Percentiles rank a stretch among this genome's conserved stretches.
phyloP scores from a whole-genome alignment of 2,888 invertebrate genomes.

The Euclidia mi region DNA sequence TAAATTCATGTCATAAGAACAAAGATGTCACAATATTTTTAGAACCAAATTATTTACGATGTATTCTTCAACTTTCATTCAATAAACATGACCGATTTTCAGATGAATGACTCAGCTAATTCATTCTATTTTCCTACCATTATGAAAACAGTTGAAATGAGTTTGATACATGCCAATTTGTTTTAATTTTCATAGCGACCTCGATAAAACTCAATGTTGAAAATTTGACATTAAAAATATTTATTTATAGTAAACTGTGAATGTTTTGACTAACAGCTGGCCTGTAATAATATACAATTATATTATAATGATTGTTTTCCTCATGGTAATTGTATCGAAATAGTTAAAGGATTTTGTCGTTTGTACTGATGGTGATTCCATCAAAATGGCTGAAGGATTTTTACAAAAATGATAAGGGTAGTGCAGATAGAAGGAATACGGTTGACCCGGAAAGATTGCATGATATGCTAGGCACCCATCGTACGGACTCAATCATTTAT shows the following conservation, averaged over 20 bases:
- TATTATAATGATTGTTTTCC: neutral
- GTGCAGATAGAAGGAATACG: too few species aligned
- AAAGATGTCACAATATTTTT: too few species aligned
- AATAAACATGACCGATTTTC: neutral
- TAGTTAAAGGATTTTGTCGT: too few species aligned
- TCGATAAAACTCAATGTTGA: slow-evolving; percentile 31
- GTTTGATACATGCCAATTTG: slow-evolving; percentile 26
- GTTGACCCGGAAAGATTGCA: too few species aligned
- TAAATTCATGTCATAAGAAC: too few species aligned
- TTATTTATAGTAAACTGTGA: slow-evolving; percentile 28
- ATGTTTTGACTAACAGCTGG: slow-evolving; percentile 41
- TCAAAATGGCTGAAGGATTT: too few species aligned
- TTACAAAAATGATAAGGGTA: too few species aligned
- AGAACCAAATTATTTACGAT: too few species aligned
- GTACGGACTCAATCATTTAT: too few species aligned
- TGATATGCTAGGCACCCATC: too few species aligned
- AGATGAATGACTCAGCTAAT: slow-evolving; percentile 3
- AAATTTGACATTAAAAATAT: slow-evolving; percentile 41
- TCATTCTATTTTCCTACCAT: slow-evolving; percentile 8
- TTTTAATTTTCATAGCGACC: slow-evolving; percentile 32
- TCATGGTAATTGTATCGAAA: too few species aligned
- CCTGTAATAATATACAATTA: slow-evolving; percentile 24
- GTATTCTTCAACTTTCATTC: neutral
- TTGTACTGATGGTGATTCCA: too few species aligned
- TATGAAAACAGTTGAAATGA: slow-evolving; percentile 11